A percentile compares a stretch with the other conserved stretches of the same genome.
These are phyloP conservation scores for Agrotis clavis DNA, from an alignment of 2,888 invertebrate genomes.

Conservation along the genomic window DNA sequence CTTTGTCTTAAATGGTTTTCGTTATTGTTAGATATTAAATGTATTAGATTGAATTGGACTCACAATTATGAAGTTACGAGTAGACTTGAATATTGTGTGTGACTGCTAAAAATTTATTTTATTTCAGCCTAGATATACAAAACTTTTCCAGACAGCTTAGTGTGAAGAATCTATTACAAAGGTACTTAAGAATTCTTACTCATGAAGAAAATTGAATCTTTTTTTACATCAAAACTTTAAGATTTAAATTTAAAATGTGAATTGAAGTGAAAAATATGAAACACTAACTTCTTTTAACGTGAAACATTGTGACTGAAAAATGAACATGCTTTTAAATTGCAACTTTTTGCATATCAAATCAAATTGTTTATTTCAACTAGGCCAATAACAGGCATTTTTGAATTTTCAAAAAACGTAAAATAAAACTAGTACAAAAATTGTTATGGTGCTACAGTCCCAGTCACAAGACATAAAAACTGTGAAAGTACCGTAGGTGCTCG, in stretches of 20 bases:
- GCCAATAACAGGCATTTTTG: too few species aligned
- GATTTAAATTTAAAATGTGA: background rate
- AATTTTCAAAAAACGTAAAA: too few species aligned
- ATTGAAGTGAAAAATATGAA: background rate
- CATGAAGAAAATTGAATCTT: background rate
- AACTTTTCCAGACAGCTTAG: slow-evolving; percentile 6
- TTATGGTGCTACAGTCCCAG: too few species aligned
- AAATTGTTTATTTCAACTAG: too few species aligned
- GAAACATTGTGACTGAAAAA: background rate
- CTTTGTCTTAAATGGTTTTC: too few species aligned
- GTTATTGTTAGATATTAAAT: too few species aligned
- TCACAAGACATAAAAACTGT: too few species aligned
- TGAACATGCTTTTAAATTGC: background rate
- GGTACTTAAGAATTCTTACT: slow-evolving; percentile 2
- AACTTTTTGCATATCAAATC: background rate
- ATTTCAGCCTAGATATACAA: background rate
- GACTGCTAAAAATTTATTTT: background rate
- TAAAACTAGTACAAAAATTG: too few species aligned
- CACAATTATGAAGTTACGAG: too few species aligned
- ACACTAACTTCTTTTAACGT: background rate
- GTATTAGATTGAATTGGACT: too few species aligned
- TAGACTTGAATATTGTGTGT: too few species aligned
- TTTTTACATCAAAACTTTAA: background rate
- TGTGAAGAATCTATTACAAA: background rate
- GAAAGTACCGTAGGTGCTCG: too few species aligned